Evolutionary conservation across 1,140 invertebrate species (phyloP).

Genomic region (Drosophila navojoa): DNA sequence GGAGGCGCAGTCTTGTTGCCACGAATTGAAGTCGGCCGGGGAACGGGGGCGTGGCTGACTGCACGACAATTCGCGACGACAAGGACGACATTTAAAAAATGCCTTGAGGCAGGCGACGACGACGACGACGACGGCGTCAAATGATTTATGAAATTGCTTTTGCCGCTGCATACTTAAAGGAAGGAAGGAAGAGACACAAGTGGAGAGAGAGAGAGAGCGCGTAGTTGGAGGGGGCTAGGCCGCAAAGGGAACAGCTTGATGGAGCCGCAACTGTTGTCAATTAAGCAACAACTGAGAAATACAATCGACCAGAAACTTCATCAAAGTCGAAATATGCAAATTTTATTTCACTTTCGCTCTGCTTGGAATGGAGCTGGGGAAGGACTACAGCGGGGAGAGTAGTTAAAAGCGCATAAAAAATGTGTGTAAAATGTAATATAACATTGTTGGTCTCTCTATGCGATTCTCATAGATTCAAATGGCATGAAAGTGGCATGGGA

Average conservation of each 20-base stretch:
- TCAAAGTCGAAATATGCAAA: constrained; percentile 7
- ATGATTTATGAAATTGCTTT: constrained; percentile 84
- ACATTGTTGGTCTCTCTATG: not conserved
- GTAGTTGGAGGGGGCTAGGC: not conserved
- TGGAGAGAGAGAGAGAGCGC: not conserved
- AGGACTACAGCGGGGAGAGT: not conserved
- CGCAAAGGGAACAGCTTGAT: not conserved
- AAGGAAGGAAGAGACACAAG: not conserved
- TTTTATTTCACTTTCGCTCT: not conserved
- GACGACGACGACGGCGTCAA: constrained; percentile 65
- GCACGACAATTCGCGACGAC: constrained; percentile 32
- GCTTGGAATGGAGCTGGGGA: not conserved
- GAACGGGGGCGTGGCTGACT: not conserved
- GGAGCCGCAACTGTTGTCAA: constrained; percentile 25
- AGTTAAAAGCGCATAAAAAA: not conserved
- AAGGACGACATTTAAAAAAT: constrained; percentile 72
- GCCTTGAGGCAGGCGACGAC: constrained; percentile 63
- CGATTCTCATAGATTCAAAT: not conserved
- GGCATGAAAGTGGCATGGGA: no score
- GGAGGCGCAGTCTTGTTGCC: not conserved
- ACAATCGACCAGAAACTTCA: constrained; percentile 1
- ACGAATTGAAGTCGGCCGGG: not conserved
- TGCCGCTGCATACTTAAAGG: constrained; percentile 50
- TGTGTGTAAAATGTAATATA: no score
- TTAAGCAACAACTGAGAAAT: constrained; percentile 13